Evolutionary conservation across 2,113 vertebrate species (phyloP), one percentile per base, ranked within the genome.

Genomic region (Riparia riparia): DNA sequence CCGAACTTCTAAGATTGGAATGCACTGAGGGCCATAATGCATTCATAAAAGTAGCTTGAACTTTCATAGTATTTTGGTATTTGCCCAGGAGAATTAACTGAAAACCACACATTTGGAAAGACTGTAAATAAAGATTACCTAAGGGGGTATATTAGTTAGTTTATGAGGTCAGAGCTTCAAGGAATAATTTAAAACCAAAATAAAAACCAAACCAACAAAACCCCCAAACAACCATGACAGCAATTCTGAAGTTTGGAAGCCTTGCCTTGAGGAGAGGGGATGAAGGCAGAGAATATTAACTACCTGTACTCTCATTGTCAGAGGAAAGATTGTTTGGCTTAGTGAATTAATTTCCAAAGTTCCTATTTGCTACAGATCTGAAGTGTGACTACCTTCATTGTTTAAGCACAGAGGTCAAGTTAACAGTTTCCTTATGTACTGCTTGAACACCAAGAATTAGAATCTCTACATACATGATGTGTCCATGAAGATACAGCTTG

Each of bases 241-340:
- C 10, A 24, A 61, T 64, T 95, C 45, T 2, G 1, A 76, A 25
- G 41, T 15, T 14, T 70, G 34, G n/a, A 80, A 86, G 11, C 14
- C 29, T 90, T 70, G 20, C 17, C 24, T 82, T 83, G 39, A 2
- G 5, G 45, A 6, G 16, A 71, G 28, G 14, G n/a, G 19, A 14
- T 84, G 53, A 92, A 90, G 42, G 26, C 18, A 86, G 60, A 91
- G 69, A 93, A 91, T 89, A 49, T 71, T 82, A 85, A 94, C 19
- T 32, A 72, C 14, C 2, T 21, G 6, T 47, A 22, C 18, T 70
- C 17, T 77, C 5, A 41, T 24, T 81, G 32, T 69, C 58, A 81
- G 79, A 81, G 9, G 32, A 69, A 91, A 56, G 41, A 28, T 8
- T 63, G 10, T 63, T 85, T 42, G 20, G 7, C n/a, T 88, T 65